Percentiles rank a stretch among this genome's conserved stretches.
phyloP scores from a whole-genome alignment of 1,140 invertebrate genomes.

The Notospermus geniculatus region DNA sequence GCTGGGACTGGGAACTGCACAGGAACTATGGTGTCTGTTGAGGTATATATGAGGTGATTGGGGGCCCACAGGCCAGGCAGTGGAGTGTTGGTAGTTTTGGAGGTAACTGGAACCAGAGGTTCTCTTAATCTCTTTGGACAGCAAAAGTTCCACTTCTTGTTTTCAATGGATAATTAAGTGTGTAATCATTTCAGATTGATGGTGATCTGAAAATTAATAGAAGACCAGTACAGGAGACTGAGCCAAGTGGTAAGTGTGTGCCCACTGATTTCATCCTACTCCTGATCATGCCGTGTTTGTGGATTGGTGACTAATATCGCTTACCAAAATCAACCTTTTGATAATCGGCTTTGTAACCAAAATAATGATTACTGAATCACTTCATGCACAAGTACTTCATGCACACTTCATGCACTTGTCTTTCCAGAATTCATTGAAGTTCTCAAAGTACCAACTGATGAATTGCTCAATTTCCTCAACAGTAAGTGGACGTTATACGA shows the following conservation, averaged over 20 bases:
- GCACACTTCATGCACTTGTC: slow-evolving; percentile 10
- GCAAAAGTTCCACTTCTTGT: no score
- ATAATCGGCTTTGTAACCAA: no score
- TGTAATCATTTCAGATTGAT: slow-evolving; percentile 44
- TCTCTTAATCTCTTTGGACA: no score
- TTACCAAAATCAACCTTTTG: no score
- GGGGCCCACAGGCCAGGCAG: no score
- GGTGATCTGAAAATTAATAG: slow-evolving; percentile 50
- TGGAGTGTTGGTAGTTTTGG: no score
- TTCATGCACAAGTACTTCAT: slow-evolving; percentile 20
- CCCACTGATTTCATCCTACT: no score
- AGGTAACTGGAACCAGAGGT: no score
- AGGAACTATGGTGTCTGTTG: slow-evolving; percentile 51
- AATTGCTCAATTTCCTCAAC: slow-evolving; percentile 48
- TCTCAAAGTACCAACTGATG: slow-evolving; percentile 47
- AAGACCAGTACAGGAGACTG: slow-evolving; percentile 24
- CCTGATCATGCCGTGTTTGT: no score
- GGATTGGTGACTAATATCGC: no score
- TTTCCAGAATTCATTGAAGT: slow-evolving; percentile 47
- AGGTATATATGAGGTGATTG: slow-evolving; percentile 37
- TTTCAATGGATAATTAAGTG: no score
- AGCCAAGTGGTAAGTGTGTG: slow-evolving; percentile 21
- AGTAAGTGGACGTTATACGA: slow-evolving; percentile 30
- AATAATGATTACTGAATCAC: no score
- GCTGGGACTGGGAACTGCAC: slow-evolving; percentile 48